Percentiles rank a stretch among this genome's conserved stretches.
phyloP scores from a whole-genome alignment of 1,140 invertebrate species.

The Drosophila sproati region DNA sequence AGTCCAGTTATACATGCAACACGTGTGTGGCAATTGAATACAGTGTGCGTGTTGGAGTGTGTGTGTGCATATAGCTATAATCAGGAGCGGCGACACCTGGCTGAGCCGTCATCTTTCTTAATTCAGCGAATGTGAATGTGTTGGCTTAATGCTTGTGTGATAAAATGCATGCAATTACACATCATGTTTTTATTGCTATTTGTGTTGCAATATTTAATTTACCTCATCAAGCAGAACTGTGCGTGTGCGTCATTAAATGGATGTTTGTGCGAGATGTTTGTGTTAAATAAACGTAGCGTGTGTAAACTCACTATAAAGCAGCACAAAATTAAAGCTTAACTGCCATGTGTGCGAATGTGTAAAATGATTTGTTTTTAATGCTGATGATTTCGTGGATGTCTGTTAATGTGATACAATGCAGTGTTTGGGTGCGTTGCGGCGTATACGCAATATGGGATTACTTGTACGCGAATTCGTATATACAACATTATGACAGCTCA shows the following conservation, averaged over 20 bases:
- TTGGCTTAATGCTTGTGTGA: conserved; percentile 39
- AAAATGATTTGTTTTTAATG: conserved; percentile 55
- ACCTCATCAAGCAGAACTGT: conserved; percentile 45
- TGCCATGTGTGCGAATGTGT: conserved; percentile 5
- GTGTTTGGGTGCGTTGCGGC: conserved; percentile 5
- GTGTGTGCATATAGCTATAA: not conserved
- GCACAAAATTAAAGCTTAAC: conserved; percentile 45
- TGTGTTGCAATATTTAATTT: conserved; percentile 76
- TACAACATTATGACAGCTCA: conserved; percentile 71
- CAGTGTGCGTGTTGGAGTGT: conserved; percentile 9
- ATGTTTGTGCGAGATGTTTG: conserved; percentile 7
- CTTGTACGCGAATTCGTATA: conserved; percentile 36
- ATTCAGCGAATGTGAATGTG: conserved; percentile 20
- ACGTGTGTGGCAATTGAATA: conserved; percentile 32
- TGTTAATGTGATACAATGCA: conserved; percentile 9
- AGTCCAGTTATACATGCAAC: conserved; percentile 31
- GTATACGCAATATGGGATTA: conserved; percentile 45
- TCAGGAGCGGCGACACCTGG: conserved; percentile 19
- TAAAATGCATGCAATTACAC: conserved; percentile 67
- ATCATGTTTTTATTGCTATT: conserved; percentile 63
- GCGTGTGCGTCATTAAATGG: conserved; percentile 46
- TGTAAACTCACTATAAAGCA: conserved; percentile 15
- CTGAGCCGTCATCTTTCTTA: conserved; percentile 25
- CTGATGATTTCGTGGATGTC: conserved; percentile 20
- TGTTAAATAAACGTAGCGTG: not conserved